These are phyloP conservation scores for Ditylenchus weischeri DNA, from an alignment of 2,888 invertebrate species.

Conservation along the genomic window DNA sequence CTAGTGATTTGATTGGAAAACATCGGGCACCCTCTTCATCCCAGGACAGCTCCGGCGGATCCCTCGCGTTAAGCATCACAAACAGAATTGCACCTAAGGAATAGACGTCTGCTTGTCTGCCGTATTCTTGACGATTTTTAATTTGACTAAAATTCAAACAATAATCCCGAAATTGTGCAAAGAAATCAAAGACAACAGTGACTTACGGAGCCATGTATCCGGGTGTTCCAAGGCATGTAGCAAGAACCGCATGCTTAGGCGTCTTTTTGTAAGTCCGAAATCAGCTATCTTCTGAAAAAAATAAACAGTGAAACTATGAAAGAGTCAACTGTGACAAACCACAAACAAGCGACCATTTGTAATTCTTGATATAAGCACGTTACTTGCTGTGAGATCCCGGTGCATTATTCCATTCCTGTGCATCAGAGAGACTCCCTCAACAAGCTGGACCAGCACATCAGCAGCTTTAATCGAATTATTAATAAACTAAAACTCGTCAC, in stretches of 20 bases:
- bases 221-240: slow-evolving; percentile 19
- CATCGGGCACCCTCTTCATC: background rate
- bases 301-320: background rate
- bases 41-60: slow-evolving; percentile 5
- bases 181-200: slow-evolving; percentile 4
- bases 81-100: slow-evolving; percentile 23
- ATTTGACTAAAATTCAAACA: slow-evolving; percentile 18
- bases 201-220: slow-evolving; percentile 23
- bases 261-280: slow-evolving; percentile 18
- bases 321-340: background rate
- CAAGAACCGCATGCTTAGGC: slow-evolving; percentile 7
- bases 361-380: slow-evolving; percentile 15
- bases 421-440: slow-evolving; percentile 16
- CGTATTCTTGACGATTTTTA: slow-evolving; percentile 14
- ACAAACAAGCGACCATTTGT: slow-evolving; percentile 14
- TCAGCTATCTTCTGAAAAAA: slow-evolving; percentile 24
- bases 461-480: slow-evolving; percentile 6
- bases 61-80: slow-evolving; percentile 13
- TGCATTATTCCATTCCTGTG: slow-evolving; percentile 23
- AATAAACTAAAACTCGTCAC: background rate
- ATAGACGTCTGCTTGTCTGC: slow-evolving; percentile 19
- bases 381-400: slow-evolving; percentile 19
- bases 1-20: background rate
- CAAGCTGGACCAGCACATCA: slow-evolving; percentile 7
- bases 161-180: background rate